A percentile compares a stretch with the other conserved stretches of the same genome.
Conservation (phyloP, 2,113 vertebrate genomes). For the Nesospiza acunhae region DNA sequence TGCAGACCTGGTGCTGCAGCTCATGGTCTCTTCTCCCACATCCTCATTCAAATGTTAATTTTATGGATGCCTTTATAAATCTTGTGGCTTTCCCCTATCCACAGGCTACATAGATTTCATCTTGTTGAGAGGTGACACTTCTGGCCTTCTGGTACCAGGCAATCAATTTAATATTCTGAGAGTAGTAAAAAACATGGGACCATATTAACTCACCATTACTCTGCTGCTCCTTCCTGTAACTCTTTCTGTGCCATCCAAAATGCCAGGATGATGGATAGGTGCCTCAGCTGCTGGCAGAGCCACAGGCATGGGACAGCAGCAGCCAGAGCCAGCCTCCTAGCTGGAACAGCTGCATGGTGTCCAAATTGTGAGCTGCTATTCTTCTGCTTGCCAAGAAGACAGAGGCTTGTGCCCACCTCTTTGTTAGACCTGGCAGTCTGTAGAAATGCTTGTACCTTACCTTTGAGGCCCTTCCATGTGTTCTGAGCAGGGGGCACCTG, state of each 20-base stretch:
- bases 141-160: slow-evolving; percentile 68
- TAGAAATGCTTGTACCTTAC: neutral
- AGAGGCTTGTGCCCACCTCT: neutral
- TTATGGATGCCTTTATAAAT: slow-evolving; percentile 70
- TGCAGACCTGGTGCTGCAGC: neutral
- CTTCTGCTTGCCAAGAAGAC: neutral
- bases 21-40: neutral
- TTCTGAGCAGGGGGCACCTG: neutral
- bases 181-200: slow-evolving; percentile 5
- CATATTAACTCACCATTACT: neutral
- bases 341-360: neutral
- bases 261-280: neutral
- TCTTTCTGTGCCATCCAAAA: neutral
- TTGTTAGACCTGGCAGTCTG: neutral
- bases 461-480: neutral
- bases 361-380: neutral
- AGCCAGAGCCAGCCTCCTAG: neutral
- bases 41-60: slow-evolving; percentile 70
- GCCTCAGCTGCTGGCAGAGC: neutral
- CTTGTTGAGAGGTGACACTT: slow-evolving; percentile 72
- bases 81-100: slow-evolving; percentile 39
- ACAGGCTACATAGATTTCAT: slow-evolving; percentile 63
- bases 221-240: neutral
- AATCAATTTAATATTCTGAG: slow-evolving; percentile 64
- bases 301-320: neutral